phyloP scores from a whole-genome alignment of 2,888 invertebrate species.

The Adelphocoris suturalis region DNA sequence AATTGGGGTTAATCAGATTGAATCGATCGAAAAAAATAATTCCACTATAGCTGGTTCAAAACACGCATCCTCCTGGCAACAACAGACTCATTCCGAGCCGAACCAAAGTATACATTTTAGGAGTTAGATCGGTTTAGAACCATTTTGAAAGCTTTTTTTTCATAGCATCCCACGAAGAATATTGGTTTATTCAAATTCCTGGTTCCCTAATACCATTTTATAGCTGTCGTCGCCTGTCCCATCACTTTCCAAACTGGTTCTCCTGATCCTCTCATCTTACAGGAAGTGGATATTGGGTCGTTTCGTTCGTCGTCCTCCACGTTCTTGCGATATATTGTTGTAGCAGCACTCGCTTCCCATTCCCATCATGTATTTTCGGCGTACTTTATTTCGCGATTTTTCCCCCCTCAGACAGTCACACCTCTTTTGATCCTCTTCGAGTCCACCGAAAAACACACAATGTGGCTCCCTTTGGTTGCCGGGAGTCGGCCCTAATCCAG shows the following conservation, averaged over 20 bases:
- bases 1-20: too few relatives aligned
- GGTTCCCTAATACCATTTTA: background rate
- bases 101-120: background rate
- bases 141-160: background rate
- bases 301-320: background rate
- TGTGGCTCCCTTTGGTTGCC: conserved; percentile 14
- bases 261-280: conserved; percentile 7
- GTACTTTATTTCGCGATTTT: background rate
- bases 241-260: conserved; percentile 17
- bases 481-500: conserved; percentile 41
- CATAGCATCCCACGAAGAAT: background rate
- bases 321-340: background rate
- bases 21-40: too few relatives aligned
- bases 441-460: conserved; percentile 37
- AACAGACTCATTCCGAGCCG: background rate
- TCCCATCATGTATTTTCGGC: background rate
- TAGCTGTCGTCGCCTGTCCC: background rate
- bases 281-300: background rate
- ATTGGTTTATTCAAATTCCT: conserved; percentile 32
- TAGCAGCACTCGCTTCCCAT: background rate
- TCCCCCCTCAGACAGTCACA: background rate
- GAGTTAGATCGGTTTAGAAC: background rate
- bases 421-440: conserved; percentile 5
- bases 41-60: too few relatives aligned
- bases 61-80: background rate